These are phyloP conservation scores for Cercopithecus mona DNA, from an alignment of 2,113 vertebrate species.

Conservation along the genomic window DNA sequence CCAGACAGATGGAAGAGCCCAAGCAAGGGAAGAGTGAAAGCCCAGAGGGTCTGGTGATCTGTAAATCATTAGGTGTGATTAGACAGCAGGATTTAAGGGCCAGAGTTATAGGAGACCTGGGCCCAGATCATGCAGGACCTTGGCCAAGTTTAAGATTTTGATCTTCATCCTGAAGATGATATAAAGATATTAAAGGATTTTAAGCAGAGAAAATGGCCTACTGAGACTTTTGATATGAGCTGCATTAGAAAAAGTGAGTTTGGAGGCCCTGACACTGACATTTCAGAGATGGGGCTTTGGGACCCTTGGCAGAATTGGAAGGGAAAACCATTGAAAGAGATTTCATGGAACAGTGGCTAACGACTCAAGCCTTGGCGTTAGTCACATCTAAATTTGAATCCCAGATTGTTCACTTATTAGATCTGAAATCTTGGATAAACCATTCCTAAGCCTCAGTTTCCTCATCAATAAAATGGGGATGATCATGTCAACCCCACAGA, in stretches of 20 bases:
- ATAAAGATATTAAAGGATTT: slow-evolving; percentile 32
- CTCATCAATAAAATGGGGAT: slow-evolving; percentile 23
- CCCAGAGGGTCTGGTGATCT: background rate
- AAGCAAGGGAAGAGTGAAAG: background rate
- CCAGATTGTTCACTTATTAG: background rate
- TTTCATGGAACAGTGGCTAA: background rate
- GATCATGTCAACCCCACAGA: background rate
- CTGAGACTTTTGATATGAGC: background rate
- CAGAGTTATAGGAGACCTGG: background rate
- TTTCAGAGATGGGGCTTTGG: slow-evolving; percentile 21
- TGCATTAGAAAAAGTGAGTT: background rate
- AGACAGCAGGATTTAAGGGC: background rate
- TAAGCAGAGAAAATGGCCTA: slow-evolving; percentile 20
- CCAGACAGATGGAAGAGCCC: background rate
- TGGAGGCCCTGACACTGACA: background rate
- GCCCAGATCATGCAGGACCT: background rate
- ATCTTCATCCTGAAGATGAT: background rate
- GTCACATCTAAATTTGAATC: slow-evolving; percentile 32
- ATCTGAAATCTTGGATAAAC: slow-evolving; percentile 7
- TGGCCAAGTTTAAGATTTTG: background rate
- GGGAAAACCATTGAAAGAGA: background rate
- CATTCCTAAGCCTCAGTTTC: slow-evolving; percentile 37
- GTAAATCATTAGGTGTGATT: background rate
- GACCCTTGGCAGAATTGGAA: background rate
- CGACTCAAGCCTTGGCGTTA: background rate